Conservation (phyloP, 1,140 invertebrate genomes). For the Proctacanthus coquilletti region DNA sequence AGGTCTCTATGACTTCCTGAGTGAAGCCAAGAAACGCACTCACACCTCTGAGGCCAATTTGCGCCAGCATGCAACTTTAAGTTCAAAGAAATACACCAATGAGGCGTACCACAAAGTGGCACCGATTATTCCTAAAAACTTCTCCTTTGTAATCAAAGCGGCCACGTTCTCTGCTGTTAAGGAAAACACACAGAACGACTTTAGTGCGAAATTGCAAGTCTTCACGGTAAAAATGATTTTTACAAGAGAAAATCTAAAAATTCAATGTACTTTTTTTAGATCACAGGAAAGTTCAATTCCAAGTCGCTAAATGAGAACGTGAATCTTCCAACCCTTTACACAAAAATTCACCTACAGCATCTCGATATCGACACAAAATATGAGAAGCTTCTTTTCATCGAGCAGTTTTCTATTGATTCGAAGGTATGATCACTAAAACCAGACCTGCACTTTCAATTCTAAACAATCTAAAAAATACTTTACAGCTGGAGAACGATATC, state of each 20-base stretch:
- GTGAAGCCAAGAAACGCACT: constrained; percentile 31
- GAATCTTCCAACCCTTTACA: constrained; percentile 38
- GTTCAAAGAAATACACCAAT: constrained; percentile 14
- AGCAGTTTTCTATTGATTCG: constrained; percentile 53
- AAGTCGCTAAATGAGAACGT: constrained; percentile 23
- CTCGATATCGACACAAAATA: constrained; percentile 41
- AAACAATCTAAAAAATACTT: constrained; percentile 11
- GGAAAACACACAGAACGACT: constrained; percentile 39
- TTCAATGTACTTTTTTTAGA: constrained; percentile 12
- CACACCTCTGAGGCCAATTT: constrained; percentile 11
- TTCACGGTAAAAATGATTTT: constrained; percentile 14
- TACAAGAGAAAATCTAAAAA: neutral
- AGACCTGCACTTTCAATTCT: no score
- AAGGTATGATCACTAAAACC: constrained; percentile 35
- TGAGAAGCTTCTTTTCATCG: constrained; percentile 46
- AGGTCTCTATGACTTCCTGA: constrained; percentile 43
- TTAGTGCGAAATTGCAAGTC: constrained; percentile 38
- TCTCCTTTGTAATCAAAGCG: constrained; percentile 50
- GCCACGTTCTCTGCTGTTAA: constrained; percentile 49
- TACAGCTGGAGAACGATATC: constrained; percentile 46
- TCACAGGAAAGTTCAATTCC: constrained; percentile 25
- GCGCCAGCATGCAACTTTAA: neutral
- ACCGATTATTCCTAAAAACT: constrained; percentile 63
- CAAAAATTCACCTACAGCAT: constrained; percentile 47
- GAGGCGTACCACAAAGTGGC: constrained; percentile 38